Evolutionary conservation across 2,888 invertebrate species (phyloP), one percentile per base, ranked within the genome.

Genomic region (Dinocampus coccinellae): DNA sequence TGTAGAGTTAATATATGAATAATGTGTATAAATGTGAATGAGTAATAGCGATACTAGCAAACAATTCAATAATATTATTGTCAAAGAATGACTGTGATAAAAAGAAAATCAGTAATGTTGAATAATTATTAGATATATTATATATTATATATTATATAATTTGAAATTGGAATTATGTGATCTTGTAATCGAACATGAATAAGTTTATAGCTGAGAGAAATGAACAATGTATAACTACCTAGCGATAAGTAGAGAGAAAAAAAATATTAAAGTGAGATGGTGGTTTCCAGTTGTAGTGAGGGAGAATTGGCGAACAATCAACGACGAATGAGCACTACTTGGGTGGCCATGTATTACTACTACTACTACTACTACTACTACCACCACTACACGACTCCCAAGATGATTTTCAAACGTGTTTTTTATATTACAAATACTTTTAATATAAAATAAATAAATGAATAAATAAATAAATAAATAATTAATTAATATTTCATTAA

Each of bases 271-370:
- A n/a, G n/a, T n/a, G n/a, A n/a, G n/a, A n/a, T n/a, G n/a, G n/a
- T n/a, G n/a, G n/a, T n/a, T n/a, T n/a, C n/a, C 29, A 9, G 58
- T 7, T 10, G 42, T 29, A 29, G 16, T 39, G 13, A 36, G 13
- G 47, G 47, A 6, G 69, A 75, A 75, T 74, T 77, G 75, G 66
- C 67, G 79, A 79, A 81, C 81, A 82, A 82, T 81, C 82, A 79
- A 71, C 79, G 75, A 76, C 79, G 78, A 80, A 81, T 79, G 76
- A 75, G 72, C 76, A 4, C 82, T 75, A 79, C 82, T 77, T 83
- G 82, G 81, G 82, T 82, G 81, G 82, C 76, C 77, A 75, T 73
- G 70, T 77, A 73, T n/a, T n/a, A n/a, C n/a, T n/a, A n/a, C n/a
- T n/a, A n/a, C n/a, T n/a, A n/a, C n/a, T n/a, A n/a, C n/a, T n/a